Evolutionary conservation across 2,888 invertebrate genomes (phyloP).

Genomic region (Bursaphelenchus okinawaensis): DNA sequence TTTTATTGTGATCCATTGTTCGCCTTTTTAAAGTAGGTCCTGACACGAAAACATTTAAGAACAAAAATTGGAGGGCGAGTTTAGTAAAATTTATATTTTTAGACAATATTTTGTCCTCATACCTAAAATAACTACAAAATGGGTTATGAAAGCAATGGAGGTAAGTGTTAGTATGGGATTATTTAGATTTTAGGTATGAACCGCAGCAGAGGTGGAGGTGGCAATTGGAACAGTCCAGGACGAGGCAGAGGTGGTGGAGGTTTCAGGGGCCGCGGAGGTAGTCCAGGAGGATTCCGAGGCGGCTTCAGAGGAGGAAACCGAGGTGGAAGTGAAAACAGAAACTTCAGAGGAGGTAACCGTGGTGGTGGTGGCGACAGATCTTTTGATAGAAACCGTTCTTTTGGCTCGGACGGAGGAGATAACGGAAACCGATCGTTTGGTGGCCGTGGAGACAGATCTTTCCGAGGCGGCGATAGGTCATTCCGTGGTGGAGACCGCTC

Average conservation of each 20-base stretch:
- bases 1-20: too few species aligned
- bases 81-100: too few species aligned
- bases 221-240: neutral
- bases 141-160: neutral
- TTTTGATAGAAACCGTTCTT: neutral
- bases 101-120: too few species aligned
- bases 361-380: neutral
- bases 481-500: slow-evolving; percentile 4
- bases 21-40: too few species aligned
- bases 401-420: neutral
- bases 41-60: too few species aligned
- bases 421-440: neutral
- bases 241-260: slow-evolving; percentile 8
- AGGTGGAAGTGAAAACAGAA: neutral
- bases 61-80: too few species aligned
- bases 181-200: neutral
- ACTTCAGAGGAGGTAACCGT: neutral
- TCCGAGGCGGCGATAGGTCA: neutral
- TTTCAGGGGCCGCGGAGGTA: neutral
- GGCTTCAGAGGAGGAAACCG: neutral
- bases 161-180: neutral
- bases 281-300: neutral
- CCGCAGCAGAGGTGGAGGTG: neutral
- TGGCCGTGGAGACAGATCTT: neutral
- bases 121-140: too few species aligned